These are phyloP conservation scores for Tolypeutes matacus DNA, from an alignment of 2,797 vertebrate genomes.

Conservation along the genomic window DNA sequence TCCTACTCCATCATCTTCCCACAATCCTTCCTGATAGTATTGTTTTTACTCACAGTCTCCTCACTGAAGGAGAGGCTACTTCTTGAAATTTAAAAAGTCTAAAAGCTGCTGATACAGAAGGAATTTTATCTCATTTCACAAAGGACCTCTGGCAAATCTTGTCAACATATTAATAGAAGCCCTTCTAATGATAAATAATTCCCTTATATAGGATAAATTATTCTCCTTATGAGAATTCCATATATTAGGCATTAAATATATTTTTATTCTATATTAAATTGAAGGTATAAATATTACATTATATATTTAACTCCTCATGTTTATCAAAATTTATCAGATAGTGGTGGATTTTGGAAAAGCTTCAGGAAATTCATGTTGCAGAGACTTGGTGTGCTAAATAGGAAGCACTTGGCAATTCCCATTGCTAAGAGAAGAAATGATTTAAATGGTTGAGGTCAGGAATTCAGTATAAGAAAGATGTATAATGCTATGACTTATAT, in stretches of 20 bases:
- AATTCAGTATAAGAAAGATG: conserved; percentile 52
- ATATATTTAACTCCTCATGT: conserved; percentile 1
- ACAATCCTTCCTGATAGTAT: background rate
- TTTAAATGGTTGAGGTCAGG: background rate
- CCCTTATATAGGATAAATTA: background rate
- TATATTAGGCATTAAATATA: background rate
- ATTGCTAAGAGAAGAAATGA: conserved; percentile 32
- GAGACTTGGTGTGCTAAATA: conserved; percentile 11
- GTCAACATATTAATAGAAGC: background rate
- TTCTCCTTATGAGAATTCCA: background rate
- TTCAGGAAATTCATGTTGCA: conserved; percentile 42
- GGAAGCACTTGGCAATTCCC: background rate
- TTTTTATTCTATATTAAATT: background rate
- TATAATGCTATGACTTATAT: background rate
- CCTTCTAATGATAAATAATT: background rate
- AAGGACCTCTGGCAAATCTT: background rate
- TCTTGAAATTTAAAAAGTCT: background rate
- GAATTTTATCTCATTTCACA: background rate
- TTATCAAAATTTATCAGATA: conserved; percentile 59
- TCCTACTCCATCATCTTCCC: no score
- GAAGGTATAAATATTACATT: background rate
- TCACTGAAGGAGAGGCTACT: background rate
- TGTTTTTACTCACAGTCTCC: background rate
- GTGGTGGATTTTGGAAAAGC: conserved; percentile 56
- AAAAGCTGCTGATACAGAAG: background rate